Base-by-base conservation (phyloP, 2,113 vertebrate species). In the Xenus cinereus region DNA sequence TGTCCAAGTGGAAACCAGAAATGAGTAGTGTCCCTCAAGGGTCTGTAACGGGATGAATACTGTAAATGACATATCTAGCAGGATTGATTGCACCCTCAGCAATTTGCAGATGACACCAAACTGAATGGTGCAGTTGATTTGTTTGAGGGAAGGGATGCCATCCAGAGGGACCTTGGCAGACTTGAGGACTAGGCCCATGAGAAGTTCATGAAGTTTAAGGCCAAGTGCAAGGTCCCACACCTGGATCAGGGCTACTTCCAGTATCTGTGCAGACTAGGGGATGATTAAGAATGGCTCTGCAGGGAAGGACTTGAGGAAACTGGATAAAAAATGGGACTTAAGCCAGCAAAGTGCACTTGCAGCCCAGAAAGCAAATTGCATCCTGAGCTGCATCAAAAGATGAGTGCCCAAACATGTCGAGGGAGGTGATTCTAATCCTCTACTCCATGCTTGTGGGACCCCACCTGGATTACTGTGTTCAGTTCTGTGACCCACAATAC, bases 221-320 rank as follows among this genome's bases (percentile, higher is more conserved):
- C 6, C 41, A 63, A 50, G 7, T 10, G 7, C 20, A 80, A 67
- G 20, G 16, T 62, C 17, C 46, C 23, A 2, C 30, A 32, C 5
- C 3, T 41, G 30, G 30, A 4, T 4, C 1, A 0, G 28, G 28
- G 7, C 4, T 6, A n/a, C 8, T 7, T 28, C 7, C 10, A 12
- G 2, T 27, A 18, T 30, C 14, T 41, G 4, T 35, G 16, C 53
- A 81, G 30, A 48, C 26, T 33, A 12, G 14, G 2, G 7, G 10
- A 23, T 39, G n/a, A 54, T 87, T 56, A 43, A 63, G 6, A 50
- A 10, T 27, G 78, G 14, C 7, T 9, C 11, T 71, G 14, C 7
- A 16, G 16, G n/a, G 20, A 56, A 82, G 14, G 20, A 53, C 28
- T 7, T 57, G 5, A 17, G 77, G 27, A 26, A 5, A 35, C 28